phyloP scores from a whole-genome alignment of 2,888 invertebrate genomes.

The Cenopis cana region DNA sequence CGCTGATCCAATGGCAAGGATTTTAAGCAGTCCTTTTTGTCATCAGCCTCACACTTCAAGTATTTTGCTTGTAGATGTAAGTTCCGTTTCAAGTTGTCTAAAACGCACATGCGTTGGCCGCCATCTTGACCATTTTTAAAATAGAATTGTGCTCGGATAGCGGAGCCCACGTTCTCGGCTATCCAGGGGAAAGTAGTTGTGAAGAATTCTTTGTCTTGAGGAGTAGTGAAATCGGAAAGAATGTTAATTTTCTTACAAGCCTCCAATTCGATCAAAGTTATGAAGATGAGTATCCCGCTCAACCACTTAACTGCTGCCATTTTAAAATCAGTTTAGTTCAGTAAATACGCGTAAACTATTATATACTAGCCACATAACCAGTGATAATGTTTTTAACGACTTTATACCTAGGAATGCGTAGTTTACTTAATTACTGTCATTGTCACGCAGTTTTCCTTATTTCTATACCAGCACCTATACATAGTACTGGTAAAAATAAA shows the following conservation, averaged over 20 bases:
- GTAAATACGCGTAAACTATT: not conserved
- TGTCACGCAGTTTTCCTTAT: too few species aligned
- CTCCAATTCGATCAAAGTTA: too few species aligned
- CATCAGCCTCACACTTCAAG: not conserved
- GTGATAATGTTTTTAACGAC: too few species aligned
- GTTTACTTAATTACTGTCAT: too few species aligned
- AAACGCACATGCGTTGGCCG: constrained; percentile 5
- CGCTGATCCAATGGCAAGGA: not conserved
- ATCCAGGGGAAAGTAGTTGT: constrained; percentile 14
- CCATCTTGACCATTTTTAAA: not conserved
- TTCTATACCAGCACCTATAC: too few species aligned
- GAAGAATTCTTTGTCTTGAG: constrained; percentile 9
- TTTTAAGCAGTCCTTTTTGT: not conserved
- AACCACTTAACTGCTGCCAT: not conserved
- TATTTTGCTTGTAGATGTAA: constrained; percentile 3
- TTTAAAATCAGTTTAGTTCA: not conserved
- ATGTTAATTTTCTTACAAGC: constrained; percentile 7
- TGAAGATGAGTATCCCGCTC: not conserved
- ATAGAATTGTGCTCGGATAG: not conserved
- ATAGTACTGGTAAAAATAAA: too few species aligned
- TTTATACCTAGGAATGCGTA: too few species aligned
- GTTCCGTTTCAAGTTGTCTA: constrained; percentile 6
- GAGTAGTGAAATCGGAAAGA: constrained; percentile 5
- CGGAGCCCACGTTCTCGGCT: not conserved
- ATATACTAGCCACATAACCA: not conserved